These are phyloP conservation scores for Dendrolimus pini DNA, from an alignment of 2,888 invertebrate species.

Conservation along the genomic window DNA sequence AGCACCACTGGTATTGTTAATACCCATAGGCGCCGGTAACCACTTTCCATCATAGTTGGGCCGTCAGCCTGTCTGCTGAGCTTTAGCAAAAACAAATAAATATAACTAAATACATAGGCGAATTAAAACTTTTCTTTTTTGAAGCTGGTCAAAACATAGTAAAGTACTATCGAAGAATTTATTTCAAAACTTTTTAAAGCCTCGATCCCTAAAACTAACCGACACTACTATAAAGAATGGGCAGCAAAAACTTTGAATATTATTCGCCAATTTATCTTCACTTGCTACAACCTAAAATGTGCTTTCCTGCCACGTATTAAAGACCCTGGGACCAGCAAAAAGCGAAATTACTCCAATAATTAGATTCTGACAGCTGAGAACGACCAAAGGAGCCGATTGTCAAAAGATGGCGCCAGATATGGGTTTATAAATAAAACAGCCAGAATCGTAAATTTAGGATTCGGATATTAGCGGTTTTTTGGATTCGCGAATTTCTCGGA, in stretches of 20 bases:
- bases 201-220: constrained; percentile 11
- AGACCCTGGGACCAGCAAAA: background rate
- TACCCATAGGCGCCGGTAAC: no score
- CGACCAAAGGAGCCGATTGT: constrained; percentile 70
- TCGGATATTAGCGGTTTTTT: constrained; percentile 9
- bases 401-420: constrained; percentile 66
- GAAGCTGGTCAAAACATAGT: no score
- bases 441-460: constrained; percentile 43
- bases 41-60: no score
- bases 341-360: constrained; percentile 30
- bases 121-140: no score
- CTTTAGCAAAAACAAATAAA: no score
- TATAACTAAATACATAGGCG: no score
- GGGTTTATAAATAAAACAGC: constrained; percentile 57
- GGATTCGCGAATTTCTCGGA: background rate
- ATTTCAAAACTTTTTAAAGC: no score
- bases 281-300: background rate
- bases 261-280: constrained; percentile 13
- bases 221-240: constrained; percentile 62
- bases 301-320: background rate
- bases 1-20: no score
- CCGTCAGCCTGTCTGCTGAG: no score
- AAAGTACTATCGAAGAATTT: no score
- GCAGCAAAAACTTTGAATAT: constrained; percentile 50
- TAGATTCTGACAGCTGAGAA: constrained; percentile 71